Evolutionary conservation across 2,797 vertebrate genomes (phyloP).

Genomic region (Enteromius argenteus): DNA sequence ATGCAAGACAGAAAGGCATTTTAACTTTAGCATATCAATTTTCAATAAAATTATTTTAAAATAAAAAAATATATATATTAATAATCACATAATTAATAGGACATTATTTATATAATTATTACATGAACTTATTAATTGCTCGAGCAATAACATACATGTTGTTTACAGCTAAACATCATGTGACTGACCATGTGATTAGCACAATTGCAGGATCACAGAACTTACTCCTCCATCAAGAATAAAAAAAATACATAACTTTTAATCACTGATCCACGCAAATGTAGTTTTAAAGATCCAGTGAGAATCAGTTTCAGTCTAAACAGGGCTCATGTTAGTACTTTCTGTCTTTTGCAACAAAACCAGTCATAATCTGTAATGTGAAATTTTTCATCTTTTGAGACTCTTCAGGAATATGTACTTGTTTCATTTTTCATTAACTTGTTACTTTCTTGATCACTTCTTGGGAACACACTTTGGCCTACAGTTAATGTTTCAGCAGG

Average conservation of each 20-base stretch:
- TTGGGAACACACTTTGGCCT: not conserved
- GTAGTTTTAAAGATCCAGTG: not conserved
- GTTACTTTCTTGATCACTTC: slow-evolving; percentile 11
- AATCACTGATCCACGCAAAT: not conserved
- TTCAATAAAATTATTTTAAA: too few species aligned
- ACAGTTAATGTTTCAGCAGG: slow-evolving; percentile 5
- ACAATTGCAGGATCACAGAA: too few species aligned
- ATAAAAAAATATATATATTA: too few species aligned
- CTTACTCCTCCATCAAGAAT: too few species aligned
- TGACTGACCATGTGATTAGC: too few species aligned
- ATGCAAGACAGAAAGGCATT: not conserved
- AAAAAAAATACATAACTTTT: not conserved
- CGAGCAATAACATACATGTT: too few species aligned
- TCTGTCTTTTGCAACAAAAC: not conserved
- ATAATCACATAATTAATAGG: too few species aligned
- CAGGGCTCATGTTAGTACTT: not conserved
- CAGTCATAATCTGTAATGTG: not conserved
- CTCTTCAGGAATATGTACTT: not conserved
- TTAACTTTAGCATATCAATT: too few species aligned
- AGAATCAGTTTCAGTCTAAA: not conserved
- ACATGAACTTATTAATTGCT: too few species aligned
- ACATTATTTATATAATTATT: too few species aligned
- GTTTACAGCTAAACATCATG: too few species aligned
- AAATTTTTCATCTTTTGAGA: not conserved
- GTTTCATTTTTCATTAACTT: not conserved